phyloP scores from a whole-genome alignment of 2,888 invertebrate species.

The Magallana nippona region DNA sequence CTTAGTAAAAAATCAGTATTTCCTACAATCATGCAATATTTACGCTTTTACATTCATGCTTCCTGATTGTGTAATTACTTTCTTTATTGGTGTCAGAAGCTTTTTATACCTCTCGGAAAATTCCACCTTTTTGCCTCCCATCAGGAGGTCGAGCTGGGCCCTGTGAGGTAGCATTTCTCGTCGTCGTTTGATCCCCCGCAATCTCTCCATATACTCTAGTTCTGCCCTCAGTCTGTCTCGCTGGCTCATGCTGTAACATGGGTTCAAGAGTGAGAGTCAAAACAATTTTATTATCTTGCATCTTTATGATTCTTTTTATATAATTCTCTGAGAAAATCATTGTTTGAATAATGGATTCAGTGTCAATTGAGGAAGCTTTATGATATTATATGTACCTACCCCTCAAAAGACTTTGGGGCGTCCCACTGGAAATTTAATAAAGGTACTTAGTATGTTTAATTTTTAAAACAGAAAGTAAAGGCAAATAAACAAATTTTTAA shows the following conservation, averaged over 20 bases:
- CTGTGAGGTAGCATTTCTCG: conserved; percentile 72
- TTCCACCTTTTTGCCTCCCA: conserved; percentile 75
- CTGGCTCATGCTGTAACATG: conserved; percentile 65
- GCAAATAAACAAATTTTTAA: too few species aligned
- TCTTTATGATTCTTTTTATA: too few species aligned
- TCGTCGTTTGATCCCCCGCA: conserved; percentile 69
- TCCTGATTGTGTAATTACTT: too few species aligned
- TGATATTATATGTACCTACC: conserved; percentile 53
- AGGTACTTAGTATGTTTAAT: neutral
- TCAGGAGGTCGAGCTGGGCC: conserved; percentile 71
- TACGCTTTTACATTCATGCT: too few species aligned
- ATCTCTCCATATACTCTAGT: conserved; percentile 70
- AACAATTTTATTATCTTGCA: too few species aligned
- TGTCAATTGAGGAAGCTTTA: too few species aligned
- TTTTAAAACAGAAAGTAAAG: neutral
- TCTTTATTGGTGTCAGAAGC: too few species aligned
- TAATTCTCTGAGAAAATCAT: too few species aligned
- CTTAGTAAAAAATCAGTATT: too few species aligned
- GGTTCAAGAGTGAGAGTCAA: too few species aligned
- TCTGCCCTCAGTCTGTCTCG: conserved; percentile 72
- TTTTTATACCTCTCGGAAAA: conserved; percentile 69
- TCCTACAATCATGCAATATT: too few species aligned
- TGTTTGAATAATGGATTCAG: too few species aligned
- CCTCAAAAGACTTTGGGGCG: conserved; percentile 61
- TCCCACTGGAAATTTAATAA: conserved; percentile 58